Evolutionary conservation across 2,888 invertebrate species (phyloP).

Genomic region (Thera britannica): DNA sequence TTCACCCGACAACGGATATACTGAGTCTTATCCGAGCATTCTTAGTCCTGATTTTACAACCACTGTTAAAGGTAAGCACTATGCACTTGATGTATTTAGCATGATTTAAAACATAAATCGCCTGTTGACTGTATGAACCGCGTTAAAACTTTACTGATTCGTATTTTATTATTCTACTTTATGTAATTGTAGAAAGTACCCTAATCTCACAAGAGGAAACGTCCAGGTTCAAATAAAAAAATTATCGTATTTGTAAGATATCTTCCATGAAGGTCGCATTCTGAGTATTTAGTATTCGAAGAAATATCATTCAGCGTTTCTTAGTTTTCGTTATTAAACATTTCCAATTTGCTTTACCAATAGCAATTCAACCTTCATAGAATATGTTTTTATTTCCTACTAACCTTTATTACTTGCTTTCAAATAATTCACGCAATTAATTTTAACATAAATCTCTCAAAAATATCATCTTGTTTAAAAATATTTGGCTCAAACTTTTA

Average conservation of each 20-base stretch:
- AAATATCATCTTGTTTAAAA: slow-evolving; percentile 3
- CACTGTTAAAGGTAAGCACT: slow-evolving; percentile 20
- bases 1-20: slow-evolving; percentile 21
- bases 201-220: too few relatives aligned
- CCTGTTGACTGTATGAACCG: background rate
- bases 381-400: too few relatives aligned
- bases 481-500: too few relatives aligned
- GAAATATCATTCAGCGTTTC: background rate
- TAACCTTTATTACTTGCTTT: background rate
- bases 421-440: background rate
- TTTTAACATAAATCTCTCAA: background rate
- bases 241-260: too few relatives aligned
- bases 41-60: slow-evolving; percentile 14
- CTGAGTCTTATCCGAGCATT: slow-evolving; percentile 6
- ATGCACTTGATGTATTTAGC: background rate
- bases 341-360: too few relatives aligned
- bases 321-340: background rate
- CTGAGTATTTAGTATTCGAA: background rate
- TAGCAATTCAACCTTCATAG: too few relatives aligned
- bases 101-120: background rate
- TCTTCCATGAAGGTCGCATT: background rate
- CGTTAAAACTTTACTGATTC: background rate
- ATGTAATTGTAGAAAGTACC: too few relatives aligned
- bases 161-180: background rate
- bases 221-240: too few relatives aligned